Conservation (phyloP, 2,113 vertebrate species). For the Notothenia rossii region DNA sequence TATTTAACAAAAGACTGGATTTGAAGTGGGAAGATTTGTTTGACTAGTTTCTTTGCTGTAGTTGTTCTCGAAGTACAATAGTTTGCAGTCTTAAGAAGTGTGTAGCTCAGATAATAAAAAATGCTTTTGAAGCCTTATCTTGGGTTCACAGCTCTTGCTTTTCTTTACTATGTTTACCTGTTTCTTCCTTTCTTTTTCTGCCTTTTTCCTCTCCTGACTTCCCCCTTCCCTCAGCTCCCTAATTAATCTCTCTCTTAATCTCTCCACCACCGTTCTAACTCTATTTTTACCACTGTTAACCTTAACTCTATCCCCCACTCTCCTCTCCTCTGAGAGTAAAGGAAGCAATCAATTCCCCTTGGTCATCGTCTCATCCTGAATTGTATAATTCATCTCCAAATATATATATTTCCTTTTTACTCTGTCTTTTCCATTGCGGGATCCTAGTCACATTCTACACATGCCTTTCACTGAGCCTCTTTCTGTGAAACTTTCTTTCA, state of each 20-base stretch:
- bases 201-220: slow-evolving; percentile 39
- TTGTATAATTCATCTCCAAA: slow-evolving; percentile 2
- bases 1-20: slow-evolving; percentile 48
- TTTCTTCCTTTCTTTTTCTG: slow-evolving; percentile 36
- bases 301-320: slow-evolving; percentile 27
- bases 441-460: slow-evolving; percentile 78
- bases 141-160: background rate
- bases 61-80: slow-evolving; percentile 9
- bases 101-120: background rate
- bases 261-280: slow-evolving; percentile 56
- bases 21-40: slow-evolving; percentile 32
- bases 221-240: slow-evolving; percentile 43
- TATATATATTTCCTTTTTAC: slow-evolving; percentile 2
- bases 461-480: slow-evolving; percentile 80
- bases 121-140: slow-evolving; percentile 18
- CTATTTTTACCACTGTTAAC: slow-evolving; percentile 76
- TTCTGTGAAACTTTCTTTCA: slow-evolving; percentile 81
- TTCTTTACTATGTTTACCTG: background rate
- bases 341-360: background rate
- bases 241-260: slow-evolving; percentile 79
- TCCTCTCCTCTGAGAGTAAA: background rate
- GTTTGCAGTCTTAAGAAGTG: background rate
- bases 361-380: background rate
- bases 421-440: slow-evolving; percentile 38
- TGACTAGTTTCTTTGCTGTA: slow-evolving; percentile 1